Evolutionary conservation across 2,888 invertebrate species (phyloP).

Genomic region (Dermolepida albohirtum): DNA sequence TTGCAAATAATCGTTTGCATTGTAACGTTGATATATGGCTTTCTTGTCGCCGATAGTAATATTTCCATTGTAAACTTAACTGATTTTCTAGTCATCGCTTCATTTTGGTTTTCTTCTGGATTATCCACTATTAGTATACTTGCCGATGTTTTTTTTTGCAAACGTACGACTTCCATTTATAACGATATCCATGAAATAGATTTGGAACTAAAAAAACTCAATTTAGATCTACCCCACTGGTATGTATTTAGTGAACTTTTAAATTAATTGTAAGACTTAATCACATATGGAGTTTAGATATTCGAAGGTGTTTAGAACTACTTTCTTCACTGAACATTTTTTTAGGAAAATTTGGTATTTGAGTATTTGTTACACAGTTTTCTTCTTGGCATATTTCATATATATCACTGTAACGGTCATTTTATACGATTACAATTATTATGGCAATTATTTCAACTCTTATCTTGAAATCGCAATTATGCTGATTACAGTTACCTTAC

Average conservation of each 20-base stretch:
- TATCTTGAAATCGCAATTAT: not conserved
- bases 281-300: too few species aligned
- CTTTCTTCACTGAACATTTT: not conserved
- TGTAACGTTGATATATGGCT: not conserved
- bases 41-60: not conserved
- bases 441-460: not conserved
- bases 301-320: too few species aligned
- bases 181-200: slow-evolving; percentile 51
- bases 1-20: not conserved
- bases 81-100: too few species aligned
- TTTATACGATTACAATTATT: not conserved
- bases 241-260: slow-evolving; percentile 37
- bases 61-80: too few species aligned
- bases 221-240: slow-evolving; percentile 53
- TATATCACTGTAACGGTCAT: too few species aligned
- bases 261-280: too few species aligned
- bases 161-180: slow-evolving; percentile 49
- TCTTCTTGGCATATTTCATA: not conserved
- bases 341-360: slow-evolving; percentile 15
- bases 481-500: too few species aligned
- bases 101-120: not conserved
- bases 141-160: slow-evolving; percentile 47
- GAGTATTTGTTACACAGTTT: not conserved
- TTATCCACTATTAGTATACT: not conserved
- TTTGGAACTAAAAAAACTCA: slow-evolving; percentile 48